These are phyloP conservation scores for Thalassaphorura encarpata DNA, from an alignment of 1,140 invertebrate genomes.

Conservation along the genomic window DNA sequence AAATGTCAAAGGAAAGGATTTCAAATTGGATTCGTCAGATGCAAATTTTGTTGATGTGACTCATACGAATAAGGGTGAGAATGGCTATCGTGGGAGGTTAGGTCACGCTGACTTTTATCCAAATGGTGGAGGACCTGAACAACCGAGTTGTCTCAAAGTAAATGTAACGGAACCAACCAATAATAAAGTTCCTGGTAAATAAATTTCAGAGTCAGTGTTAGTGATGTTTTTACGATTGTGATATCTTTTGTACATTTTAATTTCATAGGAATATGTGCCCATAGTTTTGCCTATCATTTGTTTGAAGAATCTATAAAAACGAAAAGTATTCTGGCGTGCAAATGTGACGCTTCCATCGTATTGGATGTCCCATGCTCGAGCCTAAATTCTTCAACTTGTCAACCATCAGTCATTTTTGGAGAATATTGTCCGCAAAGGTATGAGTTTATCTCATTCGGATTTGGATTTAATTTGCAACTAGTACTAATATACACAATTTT, in stretches of 20 bases:
- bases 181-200: background rate
- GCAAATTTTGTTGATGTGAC: constrained; percentile 55
- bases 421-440: no score
- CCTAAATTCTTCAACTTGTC: no score
- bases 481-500: no score
- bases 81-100: constrained; percentile 33
- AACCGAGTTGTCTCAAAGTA: constrained; percentile 5
- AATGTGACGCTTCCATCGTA: no score
- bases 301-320: constrained; percentile 1
- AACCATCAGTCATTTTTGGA: no score
- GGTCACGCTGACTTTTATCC: constrained; percentile 53
- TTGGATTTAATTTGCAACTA: no score
- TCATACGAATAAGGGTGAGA: constrained; percentile 47
- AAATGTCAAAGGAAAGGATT: background rate
- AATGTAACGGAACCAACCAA: background rate
- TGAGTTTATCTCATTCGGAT: no score
- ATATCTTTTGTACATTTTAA: background rate
- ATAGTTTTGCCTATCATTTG: background rate
- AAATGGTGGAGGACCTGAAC: constrained; percentile 6
- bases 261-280: background rate
- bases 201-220: constrained; percentile 24
- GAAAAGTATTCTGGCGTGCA: background rate
- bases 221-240: constrained; percentile 49
- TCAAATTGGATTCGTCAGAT: constrained; percentile 45
- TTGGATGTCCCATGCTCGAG: no score